Evolutionary conservation across 2,113 vertebrate species (phyloP).

Genomic region (Tringa solitaria): DNA sequence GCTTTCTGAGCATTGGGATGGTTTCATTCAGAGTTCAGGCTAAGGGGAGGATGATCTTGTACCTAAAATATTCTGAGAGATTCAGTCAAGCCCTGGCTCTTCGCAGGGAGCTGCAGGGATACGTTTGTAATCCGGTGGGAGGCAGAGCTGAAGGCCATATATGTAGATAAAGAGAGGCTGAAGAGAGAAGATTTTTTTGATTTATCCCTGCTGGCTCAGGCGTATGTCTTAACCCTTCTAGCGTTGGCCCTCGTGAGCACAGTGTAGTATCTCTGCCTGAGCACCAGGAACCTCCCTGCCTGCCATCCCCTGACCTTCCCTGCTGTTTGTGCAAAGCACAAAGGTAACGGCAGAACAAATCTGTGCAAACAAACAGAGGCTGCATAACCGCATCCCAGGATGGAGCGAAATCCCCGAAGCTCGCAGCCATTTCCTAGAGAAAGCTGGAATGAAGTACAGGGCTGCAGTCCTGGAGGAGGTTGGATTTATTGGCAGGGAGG

Average conservation of each 20-base stretch:
- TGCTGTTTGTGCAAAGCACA: neutral
- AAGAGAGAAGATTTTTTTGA: conserved; percentile 13
- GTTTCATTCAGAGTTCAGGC: conserved; percentile 10
- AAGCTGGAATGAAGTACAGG: neutral
- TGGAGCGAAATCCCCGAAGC: neutral
- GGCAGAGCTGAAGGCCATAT: conserved; percentile 53
- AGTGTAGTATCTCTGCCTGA: neutral
- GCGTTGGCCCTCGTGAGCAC: rapidly evolving
- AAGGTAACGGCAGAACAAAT: neutral
- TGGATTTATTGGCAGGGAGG: neutral
- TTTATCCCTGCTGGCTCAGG: conserved; percentile 50
- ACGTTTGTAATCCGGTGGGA: neutral
- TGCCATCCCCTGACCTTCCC: neutral
- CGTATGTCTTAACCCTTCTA: conserved; percentile 21
- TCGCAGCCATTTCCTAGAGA: neutral
- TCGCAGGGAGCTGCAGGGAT: neutral
- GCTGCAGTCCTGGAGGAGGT: neutral
- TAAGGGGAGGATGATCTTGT: conserved; percentile 15
- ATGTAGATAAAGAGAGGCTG: conserved; percentile 47
- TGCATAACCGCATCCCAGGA: neutral
- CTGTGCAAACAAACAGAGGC: neutral
- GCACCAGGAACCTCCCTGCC: neutral
- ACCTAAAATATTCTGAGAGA: conserved; percentile 24
- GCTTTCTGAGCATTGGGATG: neutral
- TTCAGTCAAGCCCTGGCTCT: conserved; percentile 17